Evolutionary conservation across 1,140 invertebrate genomes (phyloP).

Genomic region (Bombus huntii): DNA sequence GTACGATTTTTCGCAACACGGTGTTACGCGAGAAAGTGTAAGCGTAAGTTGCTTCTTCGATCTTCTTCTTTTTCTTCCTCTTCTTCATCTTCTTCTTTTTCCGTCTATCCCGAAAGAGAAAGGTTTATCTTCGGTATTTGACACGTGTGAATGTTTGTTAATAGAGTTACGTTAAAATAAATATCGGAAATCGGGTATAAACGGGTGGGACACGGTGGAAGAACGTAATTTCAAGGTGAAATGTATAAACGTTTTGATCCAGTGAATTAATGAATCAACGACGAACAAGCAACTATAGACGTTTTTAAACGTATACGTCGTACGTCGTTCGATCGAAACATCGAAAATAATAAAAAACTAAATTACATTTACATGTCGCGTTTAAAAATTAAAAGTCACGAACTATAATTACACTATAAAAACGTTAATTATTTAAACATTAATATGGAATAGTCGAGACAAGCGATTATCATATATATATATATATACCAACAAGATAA

Average conservation of each 20-base stretch:
- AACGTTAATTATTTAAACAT: too few species aligned
- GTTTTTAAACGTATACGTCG: background rate
- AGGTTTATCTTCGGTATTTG: background rate
- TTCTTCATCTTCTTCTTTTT: background rate
- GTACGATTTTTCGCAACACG: background rate
- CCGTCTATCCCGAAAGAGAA: background rate
- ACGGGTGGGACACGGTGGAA: background rate
- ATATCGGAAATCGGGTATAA: background rate
- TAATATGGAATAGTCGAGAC: too few species aligned
- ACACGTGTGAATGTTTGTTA: too few species aligned
- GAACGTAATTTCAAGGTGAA: background rate
- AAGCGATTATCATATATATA: too few species aligned
- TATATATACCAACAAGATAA: too few species aligned
- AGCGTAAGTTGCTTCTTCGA: background rate
- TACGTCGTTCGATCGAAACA: too few species aligned
- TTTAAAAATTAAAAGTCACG: background rate
- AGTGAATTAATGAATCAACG: background rate
- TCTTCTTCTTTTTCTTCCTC: background rate
- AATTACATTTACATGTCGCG: too few species aligned
- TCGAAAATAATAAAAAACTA: too few species aligned
- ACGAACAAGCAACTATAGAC: background rate
- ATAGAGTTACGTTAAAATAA: too few species aligned
- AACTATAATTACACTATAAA: too few species aligned
- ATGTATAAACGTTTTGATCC: background rate
- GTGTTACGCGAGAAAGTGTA: background rate